Evolutionary conservation across 30 jellyfish, hydroid and myxozoan genomes (phyloP).

Genomic region (Clytia hemisphaerica): DNA sequence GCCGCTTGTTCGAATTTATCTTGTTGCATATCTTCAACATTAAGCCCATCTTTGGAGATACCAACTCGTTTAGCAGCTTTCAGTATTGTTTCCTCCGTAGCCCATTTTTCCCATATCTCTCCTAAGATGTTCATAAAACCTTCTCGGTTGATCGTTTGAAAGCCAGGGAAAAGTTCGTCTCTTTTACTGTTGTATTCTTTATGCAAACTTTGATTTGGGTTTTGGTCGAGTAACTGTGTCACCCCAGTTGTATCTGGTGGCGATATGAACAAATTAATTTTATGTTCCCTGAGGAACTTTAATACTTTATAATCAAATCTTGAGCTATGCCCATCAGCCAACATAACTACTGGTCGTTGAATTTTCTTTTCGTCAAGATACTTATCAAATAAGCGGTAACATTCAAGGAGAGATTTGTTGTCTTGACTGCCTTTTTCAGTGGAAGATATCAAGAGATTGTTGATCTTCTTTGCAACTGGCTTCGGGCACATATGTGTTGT

Average conservation of each 20-base stretch:
- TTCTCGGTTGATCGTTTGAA: slow-evolving; percentile 28
- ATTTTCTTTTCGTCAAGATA: too few relatives aligned
- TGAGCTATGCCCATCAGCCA: slow-evolving; percentile 8
- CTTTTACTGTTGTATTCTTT: slow-evolving; percentile 8
- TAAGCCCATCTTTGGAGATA: slow-evolving; percentile 14
- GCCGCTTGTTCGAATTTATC: slow-evolving; percentile 33
- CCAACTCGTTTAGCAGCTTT: slow-evolving; percentile 20
- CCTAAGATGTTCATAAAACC: slow-evolving; percentile 21
- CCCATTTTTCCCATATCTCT: slow-evolving; percentile 21
- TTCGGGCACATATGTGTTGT: too few relatives aligned
- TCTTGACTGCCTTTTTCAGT: too few relatives aligned
- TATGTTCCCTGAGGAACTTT: not conserved
- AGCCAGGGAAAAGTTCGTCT: slow-evolving; percentile 14
- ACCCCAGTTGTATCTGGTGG: slow-evolving; percentile 39
- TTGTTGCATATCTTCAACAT: slow-evolving; percentile 22
- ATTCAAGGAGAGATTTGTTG: too few relatives aligned
- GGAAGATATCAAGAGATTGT: too few relatives aligned
- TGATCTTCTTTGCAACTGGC: too few relatives aligned
- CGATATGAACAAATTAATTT: slow-evolving; percentile 9
- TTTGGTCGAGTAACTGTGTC: slow-evolving; percentile 9
- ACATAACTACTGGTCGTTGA: too few relatives aligned
- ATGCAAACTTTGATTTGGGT: not conserved
- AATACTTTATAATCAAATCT: slow-evolving; percentile 7
- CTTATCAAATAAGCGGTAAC: too few relatives aligned
- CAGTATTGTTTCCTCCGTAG: not conserved